Conservation (phyloP, 2,888 invertebrate species). For the Drosophila anomalata region DNA sequence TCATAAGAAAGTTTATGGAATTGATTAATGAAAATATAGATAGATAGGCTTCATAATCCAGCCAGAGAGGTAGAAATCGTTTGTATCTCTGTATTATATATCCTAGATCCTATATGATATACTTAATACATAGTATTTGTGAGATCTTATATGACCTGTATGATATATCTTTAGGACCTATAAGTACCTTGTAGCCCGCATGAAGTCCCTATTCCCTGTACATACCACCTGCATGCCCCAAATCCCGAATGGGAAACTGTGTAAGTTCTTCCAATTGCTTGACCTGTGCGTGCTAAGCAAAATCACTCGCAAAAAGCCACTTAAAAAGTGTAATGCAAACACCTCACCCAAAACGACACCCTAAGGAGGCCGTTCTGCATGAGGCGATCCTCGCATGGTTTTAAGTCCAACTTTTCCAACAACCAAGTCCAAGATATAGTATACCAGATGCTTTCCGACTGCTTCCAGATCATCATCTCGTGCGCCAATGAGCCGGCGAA, state of each 20-base stretch:
- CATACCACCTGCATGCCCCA: conserved; percentile 16
- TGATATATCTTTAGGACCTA: no score
- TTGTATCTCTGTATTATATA: no score
- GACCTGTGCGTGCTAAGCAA: conserved; percentile 80
- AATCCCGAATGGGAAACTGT: conserved; percentile 30
- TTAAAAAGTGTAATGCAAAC: conserved; percentile 27
- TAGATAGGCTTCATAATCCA: no score
- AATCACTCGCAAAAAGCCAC: conserved; percentile 54
- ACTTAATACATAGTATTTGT: no score
- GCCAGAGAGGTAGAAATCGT: no score
- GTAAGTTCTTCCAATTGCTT: conserved; percentile 81
- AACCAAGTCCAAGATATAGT: not conserved
- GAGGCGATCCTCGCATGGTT: conserved; percentile 51
- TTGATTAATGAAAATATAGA: no score
- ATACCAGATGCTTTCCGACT: conserved; percentile 28
- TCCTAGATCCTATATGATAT: no score
- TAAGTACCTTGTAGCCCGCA: no score
- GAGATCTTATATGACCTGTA: no score
- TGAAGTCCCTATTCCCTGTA: conserved; percentile 13
- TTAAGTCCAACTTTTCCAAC: not conserved
- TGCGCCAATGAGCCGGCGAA: conserved; percentile 95
- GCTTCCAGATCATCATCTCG: conserved; percentile 92
- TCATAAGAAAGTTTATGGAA: no score
- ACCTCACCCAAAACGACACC: conserved; percentile 59
- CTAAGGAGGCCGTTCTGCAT: conserved; percentile 65